Evolutionary conservation across 2,113 vertebrate species (phyloP).

Genomic region (Neolamprologus variostigma): DNA sequence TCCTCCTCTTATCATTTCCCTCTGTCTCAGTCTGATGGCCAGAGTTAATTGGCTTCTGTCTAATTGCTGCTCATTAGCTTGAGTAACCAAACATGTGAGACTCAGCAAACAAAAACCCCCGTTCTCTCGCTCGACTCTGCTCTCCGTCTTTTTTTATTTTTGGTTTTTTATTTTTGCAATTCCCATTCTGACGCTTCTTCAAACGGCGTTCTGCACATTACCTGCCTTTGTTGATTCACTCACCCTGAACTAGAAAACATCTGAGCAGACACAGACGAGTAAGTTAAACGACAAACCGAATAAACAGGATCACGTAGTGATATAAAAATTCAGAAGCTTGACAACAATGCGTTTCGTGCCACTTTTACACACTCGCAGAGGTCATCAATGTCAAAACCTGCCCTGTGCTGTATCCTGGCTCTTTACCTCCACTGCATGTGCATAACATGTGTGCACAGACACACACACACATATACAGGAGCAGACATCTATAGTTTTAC

Average conservation of each 20-base stretch:
- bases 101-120: slow-evolving; percentile 37
- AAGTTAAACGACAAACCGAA: background rate
- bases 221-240: background rate
- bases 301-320: background rate
- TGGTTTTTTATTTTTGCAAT: background rate
- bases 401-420: background rate
- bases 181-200: background rate
- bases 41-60: slow-evolving; percentile 72
- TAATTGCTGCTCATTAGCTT: slow-evolving; percentile 69
- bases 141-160: background rate
- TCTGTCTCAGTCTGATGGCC: slow-evolving; percentile 64
- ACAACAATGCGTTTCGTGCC: background rate
- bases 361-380: background rate
- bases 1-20: slow-evolving; percentile 34
- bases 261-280: background rate
- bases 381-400: background rate
- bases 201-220: background rate
- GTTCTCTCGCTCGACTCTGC: background rate
- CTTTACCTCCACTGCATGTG: background rate
- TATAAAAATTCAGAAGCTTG: background rate
- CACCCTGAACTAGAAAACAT: background rate
- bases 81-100: slow-evolving; percentile 60
- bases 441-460: background rate
- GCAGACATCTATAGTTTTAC: background rate
- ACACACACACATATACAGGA: background rate